Conservation (phyloP, 2,113 vertebrate genomes). For the Poecile atricapillus region DNA sequence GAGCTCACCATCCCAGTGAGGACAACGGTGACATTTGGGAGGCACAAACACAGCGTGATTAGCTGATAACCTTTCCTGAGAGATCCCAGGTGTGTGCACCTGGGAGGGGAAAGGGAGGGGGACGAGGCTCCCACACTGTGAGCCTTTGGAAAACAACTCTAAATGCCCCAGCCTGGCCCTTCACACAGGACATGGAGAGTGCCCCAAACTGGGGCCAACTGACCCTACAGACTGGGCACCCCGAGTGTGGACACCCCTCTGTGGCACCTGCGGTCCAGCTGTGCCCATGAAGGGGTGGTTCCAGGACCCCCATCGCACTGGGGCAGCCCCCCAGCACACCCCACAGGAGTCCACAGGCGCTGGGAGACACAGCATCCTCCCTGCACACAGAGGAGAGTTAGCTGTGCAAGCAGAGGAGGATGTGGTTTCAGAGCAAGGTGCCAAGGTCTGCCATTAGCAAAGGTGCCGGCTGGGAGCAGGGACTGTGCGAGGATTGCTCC, state of each 20-base stretch:
- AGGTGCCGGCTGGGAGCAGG: background rate
- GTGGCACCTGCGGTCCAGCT: fast-evolving
- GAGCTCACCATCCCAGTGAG: background rate
- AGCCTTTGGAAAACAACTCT: background rate
- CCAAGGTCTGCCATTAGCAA: background rate
- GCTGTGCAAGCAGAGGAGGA: too few relatives aligned
- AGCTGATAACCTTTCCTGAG: slow-evolving; percentile 49
- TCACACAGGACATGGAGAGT: background rate
- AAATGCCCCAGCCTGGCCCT: background rate
- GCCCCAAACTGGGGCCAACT: background rate
- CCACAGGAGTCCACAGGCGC: fast-evolving
- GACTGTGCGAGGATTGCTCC: background rate
- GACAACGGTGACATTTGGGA: slow-evolving; percentile 52
- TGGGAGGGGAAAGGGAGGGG: background rate
- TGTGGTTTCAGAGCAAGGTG: background rate
- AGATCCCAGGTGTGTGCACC: slow-evolving; percentile 4
- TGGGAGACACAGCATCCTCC: background rate
- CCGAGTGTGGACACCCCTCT: background rate
- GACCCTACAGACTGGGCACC: background rate
- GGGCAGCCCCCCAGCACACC: background rate
- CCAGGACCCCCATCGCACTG: background rate
- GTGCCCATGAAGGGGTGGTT: background rate
- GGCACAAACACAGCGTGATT: background rate
- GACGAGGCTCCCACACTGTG: fast-evolving
- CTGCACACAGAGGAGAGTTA: background rate